phyloP scores from a whole-genome alignment of 1,140 invertebrate species.

The Diorhabda sublineata region DNA sequence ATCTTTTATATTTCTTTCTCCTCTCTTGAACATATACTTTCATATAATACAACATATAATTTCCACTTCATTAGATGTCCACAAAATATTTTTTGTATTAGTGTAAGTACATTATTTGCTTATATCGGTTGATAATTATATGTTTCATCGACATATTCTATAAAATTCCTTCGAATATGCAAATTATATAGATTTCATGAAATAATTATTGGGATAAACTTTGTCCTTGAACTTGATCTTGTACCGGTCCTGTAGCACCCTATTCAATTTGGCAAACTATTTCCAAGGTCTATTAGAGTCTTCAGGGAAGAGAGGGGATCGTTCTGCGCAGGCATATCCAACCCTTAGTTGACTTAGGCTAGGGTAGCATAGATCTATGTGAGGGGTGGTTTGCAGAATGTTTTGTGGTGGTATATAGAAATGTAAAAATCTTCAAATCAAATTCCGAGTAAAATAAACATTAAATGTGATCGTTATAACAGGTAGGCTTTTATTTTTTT shows the following conservation, averaged over 20 bases:
- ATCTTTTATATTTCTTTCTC: too few species aligned
- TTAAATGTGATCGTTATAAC: conserved; percentile 1
- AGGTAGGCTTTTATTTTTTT: neutral
- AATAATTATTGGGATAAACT: neutral
- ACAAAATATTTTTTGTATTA: too few species aligned
- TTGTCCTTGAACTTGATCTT: neutral
- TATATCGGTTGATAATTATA: too few species aligned
- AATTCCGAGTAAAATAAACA: conserved; percentile 12
- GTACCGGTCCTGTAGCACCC: neutral
- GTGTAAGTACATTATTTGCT: too few species aligned
- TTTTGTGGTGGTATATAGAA: conserved; percentile 12
- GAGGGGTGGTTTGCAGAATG: conserved; percentile 19
- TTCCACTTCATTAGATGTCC: too few species aligned
- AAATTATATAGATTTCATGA: neutral
- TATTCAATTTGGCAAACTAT: conserved; percentile 14
- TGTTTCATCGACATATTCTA: too few species aligned
- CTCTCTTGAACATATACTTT: too few species aligned
- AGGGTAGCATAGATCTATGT: conserved; percentile 28
- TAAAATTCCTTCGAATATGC: too few species aligned
- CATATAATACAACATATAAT: too few species aligned
- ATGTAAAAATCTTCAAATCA: conserved; percentile 12
- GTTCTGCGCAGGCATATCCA: conserved; percentile 29
- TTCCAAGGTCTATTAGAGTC: conserved; percentile 6
- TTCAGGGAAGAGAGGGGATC: conserved; percentile 1
- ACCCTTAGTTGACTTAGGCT: conserved; percentile 35